Percentiles rank a stretch among this genome's conserved stretches.
These are phyloP conservation scores for Pogonophryne albipinna DNA, from an alignment of 2,797 vertebrate genomes.

Conservation along the genomic window DNA sequence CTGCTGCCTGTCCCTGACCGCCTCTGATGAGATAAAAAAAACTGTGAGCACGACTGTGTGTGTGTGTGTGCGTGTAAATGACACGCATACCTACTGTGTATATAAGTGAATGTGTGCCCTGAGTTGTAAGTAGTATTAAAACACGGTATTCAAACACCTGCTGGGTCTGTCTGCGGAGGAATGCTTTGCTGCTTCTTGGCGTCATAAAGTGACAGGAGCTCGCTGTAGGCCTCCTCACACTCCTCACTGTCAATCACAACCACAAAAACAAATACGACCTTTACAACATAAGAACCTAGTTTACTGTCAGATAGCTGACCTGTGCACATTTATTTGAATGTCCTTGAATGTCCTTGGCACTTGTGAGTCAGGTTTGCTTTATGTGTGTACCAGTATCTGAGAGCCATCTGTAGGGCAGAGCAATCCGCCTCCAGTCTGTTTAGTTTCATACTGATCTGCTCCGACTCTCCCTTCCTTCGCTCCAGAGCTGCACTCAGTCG, in stretches of 20 bases:
- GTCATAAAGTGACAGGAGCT: conserved; percentile 85
- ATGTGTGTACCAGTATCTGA: conserved; percentile 87
- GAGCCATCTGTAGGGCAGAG: conserved; percentile 87
- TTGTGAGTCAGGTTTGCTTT: conserved; percentile 27
- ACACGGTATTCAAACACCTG: conserved; percentile 65
- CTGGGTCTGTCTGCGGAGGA: conserved; percentile 48
- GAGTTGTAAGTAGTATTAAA: conserved; percentile 32
- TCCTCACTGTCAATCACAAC: conserved; percentile 87
- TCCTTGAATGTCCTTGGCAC: conserved; percentile 4
- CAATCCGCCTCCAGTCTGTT: conserved; percentile 86
- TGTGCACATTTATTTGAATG: neutral
- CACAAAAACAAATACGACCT: conserved; percentile 50
- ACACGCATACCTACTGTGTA: conserved; percentile 17
- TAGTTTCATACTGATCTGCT: conserved; percentile 86
- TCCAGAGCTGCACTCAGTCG: conserved; percentile 86
- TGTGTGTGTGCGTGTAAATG: conserved; percentile 24
- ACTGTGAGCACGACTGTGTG: conserved; percentile 28
- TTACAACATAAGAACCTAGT: conserved; percentile 2
- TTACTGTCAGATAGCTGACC: conserved; percentile 12
- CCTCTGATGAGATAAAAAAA: conserved; percentile 58
- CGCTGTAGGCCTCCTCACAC: conserved; percentile 86
- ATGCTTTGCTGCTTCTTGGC: conserved; percentile 70
- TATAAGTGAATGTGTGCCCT: conserved; percentile 19
- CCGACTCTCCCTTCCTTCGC: conserved; percentile 85
- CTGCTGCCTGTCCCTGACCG: conserved; percentile 40